Percentiles rank a stretch among this genome's conserved stretches.
These are phyloP conservation scores for Ammodytes marinus DNA, from an alignment of 2,113 vertebrate species.

Conservation along the genomic window DNA sequence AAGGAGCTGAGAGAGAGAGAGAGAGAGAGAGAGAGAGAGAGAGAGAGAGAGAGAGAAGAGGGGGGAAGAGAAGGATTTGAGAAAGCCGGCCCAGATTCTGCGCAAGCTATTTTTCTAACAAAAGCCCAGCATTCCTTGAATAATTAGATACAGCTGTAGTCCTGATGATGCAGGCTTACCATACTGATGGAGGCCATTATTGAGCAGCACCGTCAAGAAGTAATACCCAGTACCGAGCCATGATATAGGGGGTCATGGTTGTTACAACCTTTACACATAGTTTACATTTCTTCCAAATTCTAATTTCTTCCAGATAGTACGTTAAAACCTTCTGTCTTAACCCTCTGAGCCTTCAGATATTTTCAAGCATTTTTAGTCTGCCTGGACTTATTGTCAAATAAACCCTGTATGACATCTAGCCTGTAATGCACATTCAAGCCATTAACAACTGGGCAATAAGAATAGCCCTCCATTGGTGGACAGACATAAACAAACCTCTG, in stretches of 20 bases:
- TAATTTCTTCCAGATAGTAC: background rate
- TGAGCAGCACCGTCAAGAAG: constrained; percentile 20
- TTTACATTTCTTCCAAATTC: background rate
- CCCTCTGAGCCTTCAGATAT: no score
- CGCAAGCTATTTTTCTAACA: constrained; percentile 54
- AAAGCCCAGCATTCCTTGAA: constrained; percentile 77
- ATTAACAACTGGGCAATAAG: no score
- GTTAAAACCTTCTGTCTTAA: background rate
- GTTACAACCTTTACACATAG: background rate
- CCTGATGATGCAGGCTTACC: constrained; percentile 70
- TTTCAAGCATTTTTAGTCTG: no score
- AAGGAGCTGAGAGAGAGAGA: constrained; percentile 76
- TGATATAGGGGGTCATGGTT: background rate
- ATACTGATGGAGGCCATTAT: constrained; percentile 43
- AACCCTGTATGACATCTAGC: no score
- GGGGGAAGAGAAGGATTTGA: constrained; percentile 54
- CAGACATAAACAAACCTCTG: no score
- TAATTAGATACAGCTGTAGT: constrained; percentile 83
- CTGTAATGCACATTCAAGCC: no score
- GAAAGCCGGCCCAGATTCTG: constrained; percentile 61
- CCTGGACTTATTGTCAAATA: no score
- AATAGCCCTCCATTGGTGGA: no score
- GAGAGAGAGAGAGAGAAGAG: constrained; percentile 54
- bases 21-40: constrained; percentile 40
- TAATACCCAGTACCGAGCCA: background rate